phyloP scores from a whole-genome alignment of 2,113 vertebrate genomes.

The Thomomys bottae region DNA sequence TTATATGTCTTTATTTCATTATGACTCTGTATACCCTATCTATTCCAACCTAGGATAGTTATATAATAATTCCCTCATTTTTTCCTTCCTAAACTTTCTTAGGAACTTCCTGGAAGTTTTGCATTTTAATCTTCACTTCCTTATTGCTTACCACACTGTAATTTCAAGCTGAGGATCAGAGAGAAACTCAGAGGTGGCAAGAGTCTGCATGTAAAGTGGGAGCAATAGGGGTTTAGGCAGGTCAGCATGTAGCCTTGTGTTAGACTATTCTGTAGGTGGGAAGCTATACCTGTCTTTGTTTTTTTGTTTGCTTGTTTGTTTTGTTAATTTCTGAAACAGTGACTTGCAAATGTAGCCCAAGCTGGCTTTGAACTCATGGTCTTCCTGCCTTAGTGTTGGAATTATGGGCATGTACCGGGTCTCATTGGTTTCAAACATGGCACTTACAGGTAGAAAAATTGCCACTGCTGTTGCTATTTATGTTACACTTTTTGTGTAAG shows the following conservation, averaged over 20 bases:
- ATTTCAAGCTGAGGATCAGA: not conserved
- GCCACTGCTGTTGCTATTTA: not conserved
- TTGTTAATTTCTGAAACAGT: too few species aligned
- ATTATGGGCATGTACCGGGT: too few species aligned
- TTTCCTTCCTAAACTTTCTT: not conserved
- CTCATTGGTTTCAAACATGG: not conserved
- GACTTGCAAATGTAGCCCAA: too few species aligned
- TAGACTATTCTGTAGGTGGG: not conserved
- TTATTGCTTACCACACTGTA: not conserved
- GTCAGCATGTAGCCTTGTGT: not conserved
- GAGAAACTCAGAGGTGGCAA: not conserved
- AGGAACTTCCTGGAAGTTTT: not conserved
- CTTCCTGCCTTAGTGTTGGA: not conserved
- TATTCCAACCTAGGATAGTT: not conserved
- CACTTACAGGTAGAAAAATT: not conserved
- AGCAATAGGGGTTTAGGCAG: not conserved
- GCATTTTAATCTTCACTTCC: not conserved
- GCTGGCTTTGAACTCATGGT: too few species aligned
- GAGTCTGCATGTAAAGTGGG: not conserved
- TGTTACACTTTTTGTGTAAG: not conserved
- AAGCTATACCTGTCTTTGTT: not conserved
- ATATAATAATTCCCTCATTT: not conserved
- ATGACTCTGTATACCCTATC: not conserved
- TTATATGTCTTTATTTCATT: not conserved
- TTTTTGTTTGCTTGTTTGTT: not conserved